A percentile compares a stretch with the other conserved stretches of the same genome.
Conservation (phyloP, 2,113 vertebrate species). For the Emberiza fucata region DNA sequence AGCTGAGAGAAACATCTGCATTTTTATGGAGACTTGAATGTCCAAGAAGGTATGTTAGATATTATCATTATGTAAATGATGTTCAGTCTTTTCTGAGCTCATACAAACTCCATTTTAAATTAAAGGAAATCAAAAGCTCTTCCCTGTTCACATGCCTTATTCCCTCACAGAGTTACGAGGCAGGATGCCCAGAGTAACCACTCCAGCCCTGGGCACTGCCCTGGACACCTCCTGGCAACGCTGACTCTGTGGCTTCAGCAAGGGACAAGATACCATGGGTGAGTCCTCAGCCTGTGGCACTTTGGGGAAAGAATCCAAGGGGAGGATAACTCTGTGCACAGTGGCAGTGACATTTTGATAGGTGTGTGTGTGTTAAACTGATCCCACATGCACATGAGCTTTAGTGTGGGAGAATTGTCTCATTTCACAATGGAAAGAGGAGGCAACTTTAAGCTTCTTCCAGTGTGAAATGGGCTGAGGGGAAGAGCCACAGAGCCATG, state of each 20-base stretch:
- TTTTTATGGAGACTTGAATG: background rate
- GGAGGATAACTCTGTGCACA: background rate
- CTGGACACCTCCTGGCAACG: fast-evolving
- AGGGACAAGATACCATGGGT: background rate
- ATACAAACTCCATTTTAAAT: background rate
- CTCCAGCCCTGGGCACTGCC: background rate
- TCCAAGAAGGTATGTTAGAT: background rate
- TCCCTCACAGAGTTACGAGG: background rate
- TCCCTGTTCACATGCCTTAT: background rate
- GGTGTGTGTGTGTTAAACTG: background rate
- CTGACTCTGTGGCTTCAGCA: background rate
- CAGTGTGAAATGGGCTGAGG: background rate
- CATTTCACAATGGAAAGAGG: background rate
- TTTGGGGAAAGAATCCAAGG: background rate
- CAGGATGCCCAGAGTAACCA: background rate
- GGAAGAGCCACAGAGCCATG: background rate
- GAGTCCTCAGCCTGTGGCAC: background rate
- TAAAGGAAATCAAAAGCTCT: background rate
- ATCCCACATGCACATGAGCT: background rate
- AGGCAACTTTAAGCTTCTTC: background rate
- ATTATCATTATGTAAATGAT: background rate
- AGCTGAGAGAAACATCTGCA: background rate
- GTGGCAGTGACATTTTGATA: background rate
- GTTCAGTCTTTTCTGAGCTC: background rate
- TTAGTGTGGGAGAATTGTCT: background rate